phyloP scores from a whole-genome alignment of 2,888 invertebrate species.

The Caprella mutica region DNA sequence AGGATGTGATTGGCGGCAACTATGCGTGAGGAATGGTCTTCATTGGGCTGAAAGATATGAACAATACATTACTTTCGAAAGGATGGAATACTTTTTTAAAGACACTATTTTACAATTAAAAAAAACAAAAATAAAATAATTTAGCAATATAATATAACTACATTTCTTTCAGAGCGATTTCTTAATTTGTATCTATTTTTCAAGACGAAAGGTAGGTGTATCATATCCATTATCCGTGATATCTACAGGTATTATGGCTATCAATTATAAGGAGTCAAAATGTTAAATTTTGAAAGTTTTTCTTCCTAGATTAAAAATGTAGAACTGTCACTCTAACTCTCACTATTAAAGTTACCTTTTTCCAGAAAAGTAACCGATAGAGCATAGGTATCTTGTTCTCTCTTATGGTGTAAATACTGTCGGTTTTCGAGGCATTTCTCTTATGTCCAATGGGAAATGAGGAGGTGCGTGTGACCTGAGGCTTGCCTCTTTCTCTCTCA shows the following conservation, averaged over 20 bases:
- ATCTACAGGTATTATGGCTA: too few species aligned
- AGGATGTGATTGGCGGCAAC: conserved; percentile 77
- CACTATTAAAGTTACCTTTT: too few species aligned
- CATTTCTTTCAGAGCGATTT: not conserved
- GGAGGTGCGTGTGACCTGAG: conserved; percentile 32
- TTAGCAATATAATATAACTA: not conserved
- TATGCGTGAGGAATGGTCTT: conserved; percentile 49
- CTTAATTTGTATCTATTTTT: too few species aligned
- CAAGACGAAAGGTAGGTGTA: too few species aligned
- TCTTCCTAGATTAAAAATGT: too few species aligned
- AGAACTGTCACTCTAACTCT: too few species aligned
- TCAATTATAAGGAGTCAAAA: too few species aligned
- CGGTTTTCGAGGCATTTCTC: conserved; percentile 75
- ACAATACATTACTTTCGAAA: not conserved
- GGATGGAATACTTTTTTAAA: not conserved
- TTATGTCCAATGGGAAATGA: conserved; percentile 56
- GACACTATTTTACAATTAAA: not conserved
- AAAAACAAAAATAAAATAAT: not conserved
- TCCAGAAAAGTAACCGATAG: conserved; percentile 38
- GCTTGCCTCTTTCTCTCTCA: conserved; percentile 38
- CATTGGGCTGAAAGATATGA: conserved; percentile 25
- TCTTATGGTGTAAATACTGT: conserved; percentile 76
- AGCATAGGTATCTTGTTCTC: conserved; percentile 34
- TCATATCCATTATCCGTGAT: too few species aligned
- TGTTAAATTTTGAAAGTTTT: too few species aligned